Percentiles rank a stretch among this genome's conserved stretches.
These are phyloP conservation scores for Ricordea florida DNA, from an alignment of 92 coral and sea anemone genomes.

Conservation along the genomic window DNA sequence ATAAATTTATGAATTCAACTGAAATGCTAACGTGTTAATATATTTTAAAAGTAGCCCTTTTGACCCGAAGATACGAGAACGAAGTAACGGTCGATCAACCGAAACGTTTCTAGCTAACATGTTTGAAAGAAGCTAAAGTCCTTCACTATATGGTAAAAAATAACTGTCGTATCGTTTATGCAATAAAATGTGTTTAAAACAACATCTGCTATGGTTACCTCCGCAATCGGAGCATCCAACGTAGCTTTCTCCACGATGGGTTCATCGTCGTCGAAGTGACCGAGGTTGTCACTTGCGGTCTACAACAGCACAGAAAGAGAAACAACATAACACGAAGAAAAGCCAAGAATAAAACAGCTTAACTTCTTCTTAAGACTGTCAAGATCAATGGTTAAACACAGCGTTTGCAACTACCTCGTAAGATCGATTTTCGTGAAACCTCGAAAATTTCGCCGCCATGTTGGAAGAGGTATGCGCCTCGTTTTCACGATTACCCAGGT, in stretches of 20 bases:
- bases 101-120: too few relatives aligned
- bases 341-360: neutral
- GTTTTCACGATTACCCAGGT: neutral
- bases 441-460: conserved; percentile 97
- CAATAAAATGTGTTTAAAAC: neutral
- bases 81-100: too few relatives aligned
- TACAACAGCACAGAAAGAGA: conserved; percentile 25
- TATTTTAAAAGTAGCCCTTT: too few relatives aligned
- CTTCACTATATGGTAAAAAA: neutral
- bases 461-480: conserved; percentile 14
- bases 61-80: too few relatives aligned
- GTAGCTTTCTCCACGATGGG: conserved; percentile 85
- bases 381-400: neutral
- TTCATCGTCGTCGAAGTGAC: conserved; percentile 68
- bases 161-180: neutral
- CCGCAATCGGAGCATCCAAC: conserved; percentile 87
- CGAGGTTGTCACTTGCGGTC: conserved; percentile 55
- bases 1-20: too few relatives aligned
- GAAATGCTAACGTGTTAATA: too few relatives aligned
- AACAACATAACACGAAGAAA: conserved; percentile 22
- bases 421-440: conserved; percentile 93
- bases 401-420: conserved; percentile 70
- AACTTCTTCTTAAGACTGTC: neutral
- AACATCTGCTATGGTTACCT: conserved; percentile 61
- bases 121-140: too few relatives aligned